Base-by-base conservation (phyloP, 35 echinoderm and acorn worm genomes). In the Nesometra sesokonis region DNA sequence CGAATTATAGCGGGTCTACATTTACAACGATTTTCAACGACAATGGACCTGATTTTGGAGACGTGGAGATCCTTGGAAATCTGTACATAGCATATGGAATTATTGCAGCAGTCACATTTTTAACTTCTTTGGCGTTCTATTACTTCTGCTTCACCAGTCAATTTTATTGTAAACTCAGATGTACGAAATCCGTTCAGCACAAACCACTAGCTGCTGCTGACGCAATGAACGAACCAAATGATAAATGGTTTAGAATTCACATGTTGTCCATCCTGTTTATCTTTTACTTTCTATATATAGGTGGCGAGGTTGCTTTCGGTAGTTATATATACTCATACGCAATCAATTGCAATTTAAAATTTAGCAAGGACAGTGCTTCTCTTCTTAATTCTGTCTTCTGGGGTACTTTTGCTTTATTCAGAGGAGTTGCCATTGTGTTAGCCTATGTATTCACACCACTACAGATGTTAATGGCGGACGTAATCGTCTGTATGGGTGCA, bases 251-350 rank as follows among this genome's bases (percentile, higher is more conserved):
- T 38, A 77, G 67, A 57, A 35, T 67, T 35, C 33, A 86, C 30
- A 88, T 94, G 32, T 21, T 97, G 0, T 13, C 67, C 32, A 78
- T 92, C 23, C 77, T 99, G 0, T 99, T 99, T 57, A 2, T 87
- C 0, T 94, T 99, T 47, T 99, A 94, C 52, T 92, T 99, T 33
- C 85, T 97, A 4, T 94, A 99, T 36, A 88, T 94, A 0, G 96
- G 93, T 13, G 85, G 34, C 11, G 96, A 99, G 80, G 88, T 93
- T 0, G 80, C 85, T 3, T 99, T 90, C 34, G 96, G 96, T 36
- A 88, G 92, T 5, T 99, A 88, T 81, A 87, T 99, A 30, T 84
- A 80, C 19, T 89, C 90, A 3, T 99, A 90, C 84, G 88, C 93
- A 17, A 83, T 29, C 23, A 34, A 83, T 11, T 82, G 87, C 27